phyloP scores from a whole-genome alignment of 2,797 vertebrate species.

The Falco concolor region DNA sequence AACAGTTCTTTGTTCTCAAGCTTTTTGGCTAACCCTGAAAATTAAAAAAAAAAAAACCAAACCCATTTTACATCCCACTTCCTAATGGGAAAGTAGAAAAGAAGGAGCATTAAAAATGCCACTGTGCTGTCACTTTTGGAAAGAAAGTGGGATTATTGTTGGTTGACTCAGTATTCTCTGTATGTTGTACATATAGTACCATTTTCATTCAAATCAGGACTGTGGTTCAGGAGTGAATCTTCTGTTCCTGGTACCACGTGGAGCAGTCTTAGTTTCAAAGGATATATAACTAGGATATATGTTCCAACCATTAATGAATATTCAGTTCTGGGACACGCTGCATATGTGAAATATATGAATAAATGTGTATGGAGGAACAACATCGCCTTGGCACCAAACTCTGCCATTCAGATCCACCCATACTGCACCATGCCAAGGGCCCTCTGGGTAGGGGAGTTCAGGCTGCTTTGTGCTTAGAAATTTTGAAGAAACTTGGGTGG shows the following conservation, averaged over 20 bases:
- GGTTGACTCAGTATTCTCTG: background rate
- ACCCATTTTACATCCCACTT: background rate
- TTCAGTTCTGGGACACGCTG: background rate
- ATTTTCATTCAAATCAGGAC: background rate
- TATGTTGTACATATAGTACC: background rate
- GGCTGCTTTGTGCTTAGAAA: background rate
- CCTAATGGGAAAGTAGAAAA: background rate
- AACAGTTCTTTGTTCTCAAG: background rate
- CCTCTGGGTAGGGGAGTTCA: background rate
- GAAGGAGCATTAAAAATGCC: background rate
- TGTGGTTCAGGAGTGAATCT: background rate
- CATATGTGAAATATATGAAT: background rate
- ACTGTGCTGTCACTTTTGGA: background rate
- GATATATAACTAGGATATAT: background rate
- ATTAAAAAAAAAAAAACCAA: background rate
- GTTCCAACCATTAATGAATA: background rate
- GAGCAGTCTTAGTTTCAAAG: background rate
- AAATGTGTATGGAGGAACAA: background rate
- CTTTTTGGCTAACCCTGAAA: background rate
- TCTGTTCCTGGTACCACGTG: background rate
- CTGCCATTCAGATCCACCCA: background rate
- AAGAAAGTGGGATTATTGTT: background rate
- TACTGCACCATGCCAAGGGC: rapidly evolving
- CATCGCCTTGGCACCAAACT: background rate
- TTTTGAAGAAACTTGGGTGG: background rate